Evolutionary conservation across 2,797 vertebrate species (phyloP), one percentile per base, ranked within the genome.

Genomic region (Smutsia gigantea): DNA sequence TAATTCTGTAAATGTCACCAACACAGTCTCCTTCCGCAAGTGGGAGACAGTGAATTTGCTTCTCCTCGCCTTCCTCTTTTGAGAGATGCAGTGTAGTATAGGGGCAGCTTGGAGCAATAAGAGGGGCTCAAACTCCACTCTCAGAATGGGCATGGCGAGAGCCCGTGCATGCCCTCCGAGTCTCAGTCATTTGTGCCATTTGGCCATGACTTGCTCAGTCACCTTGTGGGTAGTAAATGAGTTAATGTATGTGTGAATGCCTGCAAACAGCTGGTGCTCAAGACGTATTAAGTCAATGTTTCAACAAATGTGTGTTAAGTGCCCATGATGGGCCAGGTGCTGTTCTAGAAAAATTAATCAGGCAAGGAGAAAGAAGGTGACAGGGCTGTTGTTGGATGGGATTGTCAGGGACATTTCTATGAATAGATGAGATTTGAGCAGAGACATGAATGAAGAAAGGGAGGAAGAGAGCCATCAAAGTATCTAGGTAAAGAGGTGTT

Each of bases 231-330:
- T 34, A 31, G 17, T 19, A 72, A 77, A 29, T 46, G 19, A 83
- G 64, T 49, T 69, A 75, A 94, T 68, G 42, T 17, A 78, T 19
- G 21, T 71, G 53, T 64, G 23, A 85, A 68, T 23, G 6, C 9
- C 46, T 66, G 31, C 2, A 39, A 39, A 12, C 12, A 78, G 39
- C n/a, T 82, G 9, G 25, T 64, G 57, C 49, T 91, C 14, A 34
- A 18, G 29, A 81, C 59, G 3, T 53, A 69, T 87, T 57, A 55
- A 63, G 81, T 88, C 51, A 46, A 14, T 78, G 74, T 93, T 93
- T 96, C 55, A 82, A 39, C 21, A 63, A 57, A 57, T 57, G 27
- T 66, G 42, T 53, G 42, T 27, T 21, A 31, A 75, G 15, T 3
- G 11, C 42, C 31, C 34, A 49, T 4, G 46, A 31, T 55, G 31